phyloP scores from a whole-genome alignment of 2,797 vertebrate genomes.

The Galago senegalensis region DNA sequence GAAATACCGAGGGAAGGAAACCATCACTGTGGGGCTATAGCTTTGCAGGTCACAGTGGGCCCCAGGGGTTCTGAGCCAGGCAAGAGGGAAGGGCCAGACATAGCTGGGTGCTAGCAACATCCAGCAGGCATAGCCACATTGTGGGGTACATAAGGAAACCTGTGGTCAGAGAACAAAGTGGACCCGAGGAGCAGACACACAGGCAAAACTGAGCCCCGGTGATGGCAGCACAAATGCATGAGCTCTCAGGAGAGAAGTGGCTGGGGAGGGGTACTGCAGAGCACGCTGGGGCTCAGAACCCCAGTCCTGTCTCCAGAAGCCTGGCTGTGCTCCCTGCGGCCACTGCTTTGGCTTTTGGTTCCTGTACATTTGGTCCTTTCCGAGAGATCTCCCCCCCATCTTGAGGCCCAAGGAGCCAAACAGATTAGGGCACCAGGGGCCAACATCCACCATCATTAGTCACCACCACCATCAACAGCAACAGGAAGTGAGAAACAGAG shows the following conservation, averaged over 20 bases:
- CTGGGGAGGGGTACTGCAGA: no score
- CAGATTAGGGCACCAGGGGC: rapidly evolving
- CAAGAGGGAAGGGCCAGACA: background rate
- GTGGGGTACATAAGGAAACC: no score
- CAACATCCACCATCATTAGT: background rate
- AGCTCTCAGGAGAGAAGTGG: background rate
- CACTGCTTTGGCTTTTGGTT: background rate
- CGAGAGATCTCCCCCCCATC: no score
- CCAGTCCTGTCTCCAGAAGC: background rate
- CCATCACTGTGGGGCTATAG: background rate
- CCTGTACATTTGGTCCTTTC: background rate
- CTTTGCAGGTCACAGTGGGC: background rate
- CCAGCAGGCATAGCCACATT: background rate
- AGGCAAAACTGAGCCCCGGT: background rate
- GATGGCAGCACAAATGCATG: background rate
- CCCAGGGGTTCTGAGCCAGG: background rate
- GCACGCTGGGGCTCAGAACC: background rate
- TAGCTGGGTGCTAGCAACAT: background rate
- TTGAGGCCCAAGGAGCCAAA: background rate
- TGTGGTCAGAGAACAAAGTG: no score
- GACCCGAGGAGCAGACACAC: background rate
- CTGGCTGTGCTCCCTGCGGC: background rate
- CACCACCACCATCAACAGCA: background rate
- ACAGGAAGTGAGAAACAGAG: background rate
- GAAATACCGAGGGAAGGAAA: background rate